Conservation (phyloP, 2,888 invertebrate genomes). For the Agrochola lota region DNA sequence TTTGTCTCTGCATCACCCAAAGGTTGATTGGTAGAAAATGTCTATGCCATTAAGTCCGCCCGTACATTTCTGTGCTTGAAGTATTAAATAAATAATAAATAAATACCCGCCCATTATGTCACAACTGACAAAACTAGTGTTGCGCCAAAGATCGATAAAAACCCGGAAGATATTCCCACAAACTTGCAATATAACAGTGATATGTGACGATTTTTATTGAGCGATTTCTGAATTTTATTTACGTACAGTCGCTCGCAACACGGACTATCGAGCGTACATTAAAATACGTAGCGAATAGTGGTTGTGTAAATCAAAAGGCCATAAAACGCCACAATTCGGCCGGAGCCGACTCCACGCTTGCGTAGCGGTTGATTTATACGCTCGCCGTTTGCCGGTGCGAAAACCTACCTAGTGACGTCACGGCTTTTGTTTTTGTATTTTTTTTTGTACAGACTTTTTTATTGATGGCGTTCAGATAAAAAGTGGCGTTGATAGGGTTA, state of each 20-base stretch:
- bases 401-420: conserved; percentile 89
- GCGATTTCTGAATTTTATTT: conserved; percentile 69
- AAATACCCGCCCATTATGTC: not conserved
- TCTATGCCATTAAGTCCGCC: too few relatives aligned
- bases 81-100: too few relatives aligned
- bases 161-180: conserved; percentile 48
- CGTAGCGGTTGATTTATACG: conserved; percentile 87
- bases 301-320: conserved; percentile 85
- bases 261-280: conserved; percentile 74
- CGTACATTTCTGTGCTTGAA: too few relatives aligned
- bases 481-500: conserved; percentile 83
- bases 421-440: conserved; percentile 79
- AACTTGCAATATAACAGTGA: conserved; percentile 44
- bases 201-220: conserved; percentile 67
- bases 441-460: conserved; percentile 80
- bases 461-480: conserved; percentile 89
- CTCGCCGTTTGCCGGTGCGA: conserved; percentile 84
- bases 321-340: conserved; percentile 85
- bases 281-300: conserved; percentile 79
- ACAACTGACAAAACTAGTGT: conserved; percentile 32
- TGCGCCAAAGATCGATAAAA: conserved; percentile 38
- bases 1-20: too few relatives aligned
- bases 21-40: too few relatives aligned
- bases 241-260: conserved; percentile 70
- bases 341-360: conserved; percentile 86